These are phyloP conservation scores for Cephus pulcher DNA, from an alignment of 2,888 invertebrate genomes.

Conservation along the genomic window DNA sequence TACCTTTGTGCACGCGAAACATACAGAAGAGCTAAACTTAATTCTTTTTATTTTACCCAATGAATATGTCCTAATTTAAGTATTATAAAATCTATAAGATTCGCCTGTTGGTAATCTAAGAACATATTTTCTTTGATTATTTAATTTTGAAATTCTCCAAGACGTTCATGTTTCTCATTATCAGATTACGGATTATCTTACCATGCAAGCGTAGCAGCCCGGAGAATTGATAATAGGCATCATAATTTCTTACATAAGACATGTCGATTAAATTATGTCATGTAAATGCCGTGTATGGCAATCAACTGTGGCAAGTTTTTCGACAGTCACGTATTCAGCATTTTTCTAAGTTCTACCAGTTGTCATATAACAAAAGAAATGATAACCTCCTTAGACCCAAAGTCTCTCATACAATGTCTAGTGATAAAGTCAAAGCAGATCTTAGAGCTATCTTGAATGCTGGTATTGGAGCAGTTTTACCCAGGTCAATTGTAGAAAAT, in stretches of 20 bases:
- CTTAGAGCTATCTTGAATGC: constrained; percentile 44
- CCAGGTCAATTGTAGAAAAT: constrained; percentile 45
- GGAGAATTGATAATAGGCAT: not conserved
- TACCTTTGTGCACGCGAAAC: not conserved
- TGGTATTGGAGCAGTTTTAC: constrained; percentile 50
- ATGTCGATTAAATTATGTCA: not conserved
- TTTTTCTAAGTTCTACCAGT: not conserved
- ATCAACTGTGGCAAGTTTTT: not conserved
- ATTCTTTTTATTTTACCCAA: not conserved
- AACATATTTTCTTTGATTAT: not conserved
- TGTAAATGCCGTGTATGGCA: not conserved
- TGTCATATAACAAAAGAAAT: not conserved
- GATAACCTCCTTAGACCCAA: not conserved
- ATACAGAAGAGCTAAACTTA: not conserved
- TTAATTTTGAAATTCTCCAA: not conserved
- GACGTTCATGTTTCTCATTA: not conserved
- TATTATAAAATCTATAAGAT: not conserved
- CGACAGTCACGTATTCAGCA: not conserved
- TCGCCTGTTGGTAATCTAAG: not conserved
- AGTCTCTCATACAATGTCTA: constrained; percentile 7
- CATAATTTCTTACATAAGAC: not conserved
- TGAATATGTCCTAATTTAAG: not conserved
- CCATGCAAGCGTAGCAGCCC: not conserved
- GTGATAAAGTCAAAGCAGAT: constrained; percentile 21
- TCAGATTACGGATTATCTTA: not conserved